Evolutionary conservation across 2,797 vertebrate species (phyloP), one percentile per base, ranked within the genome.

Genomic region (Buceros bicornis): DNA sequence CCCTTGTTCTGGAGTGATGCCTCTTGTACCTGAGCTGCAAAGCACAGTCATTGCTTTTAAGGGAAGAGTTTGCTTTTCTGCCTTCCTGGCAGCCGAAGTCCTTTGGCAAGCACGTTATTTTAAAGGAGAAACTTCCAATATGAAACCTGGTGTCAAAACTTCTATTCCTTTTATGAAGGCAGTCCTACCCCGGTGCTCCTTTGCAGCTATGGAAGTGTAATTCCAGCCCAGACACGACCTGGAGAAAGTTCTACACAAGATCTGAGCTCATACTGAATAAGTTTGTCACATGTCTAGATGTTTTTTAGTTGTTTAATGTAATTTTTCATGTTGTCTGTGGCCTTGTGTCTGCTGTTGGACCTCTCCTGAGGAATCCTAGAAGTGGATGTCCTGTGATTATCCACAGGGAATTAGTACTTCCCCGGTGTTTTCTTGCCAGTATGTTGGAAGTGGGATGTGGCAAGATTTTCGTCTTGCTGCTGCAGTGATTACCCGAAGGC

Each of bases 61-160:
- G 94, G 89, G 82, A 94, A 88, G 92, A 65, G 26, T 91, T 93
- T 91, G 76, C 76, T 69, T 93, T 89, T 86, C 69, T 94, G 50
- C 54, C 79, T 50, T 89, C 64, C 92, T 96, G 96, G 94, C 92
- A 93, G 92, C 89, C 87, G 85, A 86, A 48, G 45, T 80, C 50
- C 85, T 93, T 88, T 91, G 95, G 94, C 91, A 91, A 87, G 82
- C 89, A 74, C 48, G 50, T 85, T 91, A 69, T 89, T 86, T 92
- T 71, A 89, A 78, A 95, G 72, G 69, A 89, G 69, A 67, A 88
- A 94, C 88, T 89, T 92, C 91, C 73, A 90, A 33, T 88, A 91
- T 45, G 79, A 93, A 96, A 78, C 76, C 40, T 69, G 40, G 11
- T 94, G 85, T 96, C 91, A 95, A 93, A 92, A 71, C 42, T 83